Percentiles rank a stretch among this genome's conserved stretches.
These are phyloP conservation scores for Nematopogon swammerdamellus DNA, from an alignment of 2,888 invertebrate species.

Conservation along the genomic window DNA sequence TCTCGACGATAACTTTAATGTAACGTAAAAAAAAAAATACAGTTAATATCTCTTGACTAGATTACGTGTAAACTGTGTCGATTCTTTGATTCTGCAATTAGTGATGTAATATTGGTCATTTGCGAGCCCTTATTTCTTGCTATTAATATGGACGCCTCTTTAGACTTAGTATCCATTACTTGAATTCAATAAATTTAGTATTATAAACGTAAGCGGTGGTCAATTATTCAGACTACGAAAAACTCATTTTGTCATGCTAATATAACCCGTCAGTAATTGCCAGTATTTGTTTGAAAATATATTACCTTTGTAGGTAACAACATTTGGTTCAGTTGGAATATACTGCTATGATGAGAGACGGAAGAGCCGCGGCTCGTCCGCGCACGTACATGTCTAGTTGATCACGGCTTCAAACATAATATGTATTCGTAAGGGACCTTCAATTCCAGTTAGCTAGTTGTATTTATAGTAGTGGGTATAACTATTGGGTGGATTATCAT, in stretches of 20 bases:
- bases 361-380: not conserved
- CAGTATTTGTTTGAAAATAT: too few relatives aligned
- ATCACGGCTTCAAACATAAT: conserved; percentile 41
- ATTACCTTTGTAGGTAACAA: too few relatives aligned
- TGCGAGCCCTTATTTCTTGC: conserved; percentile 47
- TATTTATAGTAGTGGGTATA: conserved; percentile 50
- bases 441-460: conserved; percentile 55
- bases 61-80: conserved; percentile 29
- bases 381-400: conserved; percentile 28
- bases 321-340: too few relatives aligned
- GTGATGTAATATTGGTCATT: conserved; percentile 46
- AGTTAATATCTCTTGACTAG: conserved; percentile 31
- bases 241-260: not conserved
- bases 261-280: not conserved
- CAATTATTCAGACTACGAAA: conserved; percentile 30
- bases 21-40: not conserved
- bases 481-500: conserved; percentile 39
- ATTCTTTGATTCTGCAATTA: conserved; percentile 27
- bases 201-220: conserved; percentile 40
- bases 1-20: not conserved
- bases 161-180: conserved; percentile 50
- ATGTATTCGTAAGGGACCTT: conserved; percentile 57
- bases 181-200: conserved; percentile 48
- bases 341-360: too few relatives aligned
- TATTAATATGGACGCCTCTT: conserved; percentile 51